Evolutionary conservation across 2,113 vertebrate species (phyloP).

Genomic region (Colinus virginianus): DNA sequence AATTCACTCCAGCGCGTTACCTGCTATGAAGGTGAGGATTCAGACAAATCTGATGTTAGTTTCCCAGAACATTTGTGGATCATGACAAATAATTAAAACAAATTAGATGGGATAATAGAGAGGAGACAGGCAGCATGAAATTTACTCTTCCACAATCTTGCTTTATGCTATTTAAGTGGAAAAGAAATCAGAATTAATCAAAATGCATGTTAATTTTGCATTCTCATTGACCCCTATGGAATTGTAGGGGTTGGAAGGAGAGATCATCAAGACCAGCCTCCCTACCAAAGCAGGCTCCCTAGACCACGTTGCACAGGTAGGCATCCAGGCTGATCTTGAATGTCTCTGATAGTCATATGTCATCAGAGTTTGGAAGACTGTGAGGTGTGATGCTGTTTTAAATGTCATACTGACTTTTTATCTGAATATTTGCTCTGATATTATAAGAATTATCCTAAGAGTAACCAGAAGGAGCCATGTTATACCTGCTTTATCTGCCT

Average conservation of each 20-base stretch:
- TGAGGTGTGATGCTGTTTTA: neutral
- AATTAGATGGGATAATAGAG: neutral
- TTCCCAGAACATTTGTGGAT: neutral
- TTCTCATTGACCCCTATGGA: neutral
- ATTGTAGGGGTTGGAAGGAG: no score
- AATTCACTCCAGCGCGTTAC: neutral
- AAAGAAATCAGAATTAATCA: neutral
- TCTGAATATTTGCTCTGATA: neutral
- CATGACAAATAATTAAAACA: neutral
- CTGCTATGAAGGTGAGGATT: neutral
- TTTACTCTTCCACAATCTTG: neutral
- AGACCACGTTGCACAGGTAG: no score
- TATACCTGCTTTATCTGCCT: neutral
- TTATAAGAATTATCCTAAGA: neutral
- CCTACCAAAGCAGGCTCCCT: no score
- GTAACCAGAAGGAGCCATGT: neutral
- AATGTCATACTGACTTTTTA: neutral
- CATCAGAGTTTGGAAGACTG: neutral
- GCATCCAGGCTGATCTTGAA: no score
- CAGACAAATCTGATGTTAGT: neutral
- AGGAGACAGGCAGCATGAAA: neutral
- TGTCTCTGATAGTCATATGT: neutral
- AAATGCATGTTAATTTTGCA: neutral
- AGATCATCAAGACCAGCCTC: no score
- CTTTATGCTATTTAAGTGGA: neutral